Evolutionary conservation across 2,113 vertebrate genomes (phyloP).

Genomic region (Microcebus lehilahytsara): DNA sequence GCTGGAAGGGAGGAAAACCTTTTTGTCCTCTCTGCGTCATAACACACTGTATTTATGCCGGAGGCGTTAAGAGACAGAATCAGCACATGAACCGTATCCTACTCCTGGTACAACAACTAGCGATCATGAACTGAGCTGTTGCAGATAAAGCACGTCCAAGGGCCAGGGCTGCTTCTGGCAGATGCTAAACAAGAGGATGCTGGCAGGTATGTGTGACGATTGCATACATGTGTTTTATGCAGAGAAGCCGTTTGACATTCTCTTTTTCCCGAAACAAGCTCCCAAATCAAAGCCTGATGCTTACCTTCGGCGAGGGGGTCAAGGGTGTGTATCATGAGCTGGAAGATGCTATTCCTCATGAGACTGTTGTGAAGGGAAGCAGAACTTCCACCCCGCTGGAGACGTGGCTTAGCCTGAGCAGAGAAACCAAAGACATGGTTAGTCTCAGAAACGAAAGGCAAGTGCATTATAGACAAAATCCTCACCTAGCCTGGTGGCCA

Average conservation of each 20-base stretch:
- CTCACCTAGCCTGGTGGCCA: neutral
- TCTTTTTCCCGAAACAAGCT: neutral
- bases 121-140: neutral
- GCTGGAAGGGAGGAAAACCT: constrained; percentile 2
- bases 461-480: neutral
- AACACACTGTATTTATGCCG: neutral
- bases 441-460: neutral
- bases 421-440: constrained; percentile 28
- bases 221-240: neutral
- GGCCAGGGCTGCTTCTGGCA: neutral
- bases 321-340: constrained; percentile 98
- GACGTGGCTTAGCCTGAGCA: constrained; percentile 91
- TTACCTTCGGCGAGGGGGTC: constrained; percentile 94
- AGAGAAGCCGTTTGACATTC: neutral
- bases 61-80: constrained; percentile 21
- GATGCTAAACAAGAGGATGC: neutral
- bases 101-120: neutral
- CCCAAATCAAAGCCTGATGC: neutral
- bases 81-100: neutral
- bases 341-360: constrained; percentile 99
- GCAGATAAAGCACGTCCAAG: neutral
- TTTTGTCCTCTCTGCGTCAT: neutral
- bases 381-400: constrained; percentile 95
- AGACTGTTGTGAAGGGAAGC: constrained; percentile 98
- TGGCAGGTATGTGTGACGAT: neutral